Percentiles rank a stretch among this genome's conserved stretches.
phyloP scores from a whole-genome alignment of 1,140 invertebrate genomes.

The Apis dorsata region DNA sequence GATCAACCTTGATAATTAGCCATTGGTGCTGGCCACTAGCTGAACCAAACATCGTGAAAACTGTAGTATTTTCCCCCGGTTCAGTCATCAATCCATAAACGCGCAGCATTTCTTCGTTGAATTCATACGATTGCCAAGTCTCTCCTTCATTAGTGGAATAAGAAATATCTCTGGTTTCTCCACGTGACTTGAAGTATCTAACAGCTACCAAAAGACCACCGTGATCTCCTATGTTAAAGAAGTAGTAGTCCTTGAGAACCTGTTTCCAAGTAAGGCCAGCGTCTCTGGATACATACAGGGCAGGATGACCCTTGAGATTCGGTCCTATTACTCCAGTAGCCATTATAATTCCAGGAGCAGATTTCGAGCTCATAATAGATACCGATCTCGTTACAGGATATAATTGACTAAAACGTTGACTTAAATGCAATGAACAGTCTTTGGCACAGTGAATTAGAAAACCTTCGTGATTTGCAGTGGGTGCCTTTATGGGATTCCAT shows the following conservation, averaged over 20 bases:
- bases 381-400: conserved; percentile 89
- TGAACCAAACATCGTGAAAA: conserved; percentile 95
- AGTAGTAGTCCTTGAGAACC: conserved; percentile 90
- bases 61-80: conserved; percentile 93
- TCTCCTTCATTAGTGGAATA: conserved; percentile 94
- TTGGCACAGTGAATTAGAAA: conserved; percentile 84
- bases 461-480: conserved; percentile 84
- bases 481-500: conserved; percentile 88
- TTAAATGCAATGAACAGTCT: conserved; percentile 91
- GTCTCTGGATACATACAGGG: conserved; percentile 90
- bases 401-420: conserved; percentile 90
- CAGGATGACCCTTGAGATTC: conserved; percentile 89
- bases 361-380: conserved; percentile 92
- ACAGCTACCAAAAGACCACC: conserved; percentile 93
- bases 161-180: conserved; percentile 87
- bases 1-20: conserved; percentile 92
- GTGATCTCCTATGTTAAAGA: conserved; percentile 95
- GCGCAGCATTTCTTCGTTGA: conserved; percentile 86
- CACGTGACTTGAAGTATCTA: conserved; percentile 87
- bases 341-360: conserved; percentile 93
- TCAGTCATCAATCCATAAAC: conserved; percentile 95
- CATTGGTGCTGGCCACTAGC: conserved; percentile 88
- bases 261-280: conserved; percentile 92
- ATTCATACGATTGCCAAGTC: conserved; percentile 87
- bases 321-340: conserved; percentile 91